Base-by-base conservation (phyloP, 2,888 invertebrate species). In the Poecilobothrus nobilitatus region DNA sequence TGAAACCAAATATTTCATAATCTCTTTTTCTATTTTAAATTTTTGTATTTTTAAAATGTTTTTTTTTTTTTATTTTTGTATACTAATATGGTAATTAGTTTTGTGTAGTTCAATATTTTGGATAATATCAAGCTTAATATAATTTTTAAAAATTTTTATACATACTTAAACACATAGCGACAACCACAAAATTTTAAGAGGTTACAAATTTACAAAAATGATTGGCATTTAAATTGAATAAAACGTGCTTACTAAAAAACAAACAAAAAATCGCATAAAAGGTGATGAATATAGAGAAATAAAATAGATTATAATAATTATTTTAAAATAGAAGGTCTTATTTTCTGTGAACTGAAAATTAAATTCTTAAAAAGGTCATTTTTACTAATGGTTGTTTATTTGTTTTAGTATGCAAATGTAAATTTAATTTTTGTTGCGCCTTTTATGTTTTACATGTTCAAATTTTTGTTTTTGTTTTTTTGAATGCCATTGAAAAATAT, bases 181-280 rank as follows among this genome's bases (percentile, higher is more conserved):
- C 12, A 3, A 44, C n/a, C 15, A 53, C n/a, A 53, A 41, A 27
- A 41, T 2, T 6, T 41, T 12, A 41, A 41, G 41, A 41, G 53
- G 53, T 53, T 53, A 53, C 15, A 53, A 2, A 53, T 18, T 53
- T 53, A 53, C 9, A 6, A 53, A 8, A 53, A 53, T 53, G 53
- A 53, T 53, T 53, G 53, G 53, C 53, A 53, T 53, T 12, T 53
- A 53, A 53, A 53, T 53, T 53, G 18, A 53, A 53, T 53, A 53
- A 53, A 53, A 53, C 53, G 53, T 53, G 53, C 53, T 53, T 37
- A 12, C 37, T 18, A 18, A 53, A 6, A 53, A 15, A 53, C 9
- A 53, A 53, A 15, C 53, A 53, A 12, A 53, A 53, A 53, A 53
- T 18, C 6, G n/a, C 53, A 53, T 53, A 53, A 53, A 53, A 18